Conservation (phyloP, 1,140 invertebrate species). For the Apis cerana region DNA sequence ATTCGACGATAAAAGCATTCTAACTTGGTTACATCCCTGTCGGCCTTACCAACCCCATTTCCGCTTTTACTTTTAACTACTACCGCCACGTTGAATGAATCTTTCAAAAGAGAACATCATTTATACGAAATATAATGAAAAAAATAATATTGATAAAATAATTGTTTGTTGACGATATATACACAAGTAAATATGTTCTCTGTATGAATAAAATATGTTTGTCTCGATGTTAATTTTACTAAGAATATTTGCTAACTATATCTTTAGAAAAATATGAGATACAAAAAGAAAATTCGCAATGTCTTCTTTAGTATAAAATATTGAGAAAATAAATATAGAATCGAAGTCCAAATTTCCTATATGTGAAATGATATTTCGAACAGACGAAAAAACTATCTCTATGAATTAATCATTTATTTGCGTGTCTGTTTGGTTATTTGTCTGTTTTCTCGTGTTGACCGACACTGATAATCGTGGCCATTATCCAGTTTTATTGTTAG, state of each 20-base stretch:
- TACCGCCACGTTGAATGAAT: not conserved
- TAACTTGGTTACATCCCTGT: conserved; percentile 28
- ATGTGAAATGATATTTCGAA: not conserved
- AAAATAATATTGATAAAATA: not conserved
- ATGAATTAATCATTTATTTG: not conserved
- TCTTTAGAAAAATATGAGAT: not conserved
- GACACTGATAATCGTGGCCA: too few species aligned
- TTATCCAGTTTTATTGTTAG: not conserved
- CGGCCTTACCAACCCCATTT: conserved; percentile 28
- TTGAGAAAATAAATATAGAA: conserved; percentile 1
- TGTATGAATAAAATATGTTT: too few species aligned
- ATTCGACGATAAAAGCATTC: conserved; percentile 41
- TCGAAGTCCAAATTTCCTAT: not conserved
- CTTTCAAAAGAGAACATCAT: not conserved
- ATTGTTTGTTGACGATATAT: not conserved
- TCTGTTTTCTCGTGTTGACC: not conserved
- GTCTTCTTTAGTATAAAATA: not conserved
- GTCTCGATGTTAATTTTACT: too few species aligned
- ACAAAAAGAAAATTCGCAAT: not conserved
- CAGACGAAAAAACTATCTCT: not conserved
- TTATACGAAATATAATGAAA: not conserved
- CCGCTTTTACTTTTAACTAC: conserved; percentile 15
- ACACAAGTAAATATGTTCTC: too few species aligned
- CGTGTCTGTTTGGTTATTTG: not conserved
- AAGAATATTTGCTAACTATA: too few species aligned